Percentiles rank a stretch among this genome's conserved stretches.
Evolutionary conservation across 2,797 vertebrate genomes (phyloP).

Genomic region (Pangasius larnaudii): DNA sequence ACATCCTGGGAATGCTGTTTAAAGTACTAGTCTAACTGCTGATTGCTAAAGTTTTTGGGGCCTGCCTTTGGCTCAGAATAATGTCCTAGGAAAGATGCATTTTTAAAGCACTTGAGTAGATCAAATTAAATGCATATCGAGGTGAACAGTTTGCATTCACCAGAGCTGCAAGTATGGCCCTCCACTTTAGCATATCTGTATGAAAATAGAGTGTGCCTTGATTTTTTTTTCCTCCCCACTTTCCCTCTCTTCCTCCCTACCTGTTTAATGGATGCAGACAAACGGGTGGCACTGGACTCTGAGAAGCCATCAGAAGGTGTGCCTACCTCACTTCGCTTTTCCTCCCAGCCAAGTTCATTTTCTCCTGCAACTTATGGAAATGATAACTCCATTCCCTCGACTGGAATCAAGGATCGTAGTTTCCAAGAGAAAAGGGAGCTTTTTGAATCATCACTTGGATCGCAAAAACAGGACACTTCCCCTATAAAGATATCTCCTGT

Average conservation of each 20-base stretch:
- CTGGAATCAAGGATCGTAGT: conserved; percentile 64
- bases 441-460: conserved; percentile 45
- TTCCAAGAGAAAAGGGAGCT: conserved; percentile 56
- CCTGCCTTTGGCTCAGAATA: conserved; percentile 52
- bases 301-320: conserved; percentile 73
- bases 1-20: conserved; percentile 52
- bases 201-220: conserved; percentile 65
- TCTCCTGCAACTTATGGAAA: conserved; percentile 66
- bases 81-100: conserved; percentile 3
- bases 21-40: conserved; percentile 46
- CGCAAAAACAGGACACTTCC: conserved; percentile 61
- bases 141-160: conserved; percentile 14
- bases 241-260: conserved; percentile 62
- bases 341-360: conserved; percentile 75
- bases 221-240: conserved; percentile 70
- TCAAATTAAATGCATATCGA: conserved; percentile 30
- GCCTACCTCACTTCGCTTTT: conserved; percentile 75
- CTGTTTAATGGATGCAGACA: conserved; percentile 73
- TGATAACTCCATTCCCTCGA: conserved; percentile 65
- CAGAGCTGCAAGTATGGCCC: conserved; percentile 50
- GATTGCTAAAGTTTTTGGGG: conserved; percentile 60
- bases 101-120: background rate
- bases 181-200: conserved; percentile 64
- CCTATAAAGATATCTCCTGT: conserved; percentile 76
- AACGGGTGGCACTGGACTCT: conserved; percentile 72